A percentile compares a stretch with the other conserved stretches of the same genome.
Conservation (phyloP, 1,140 invertebrate species). For the Drosophila prosaltans region DNA sequence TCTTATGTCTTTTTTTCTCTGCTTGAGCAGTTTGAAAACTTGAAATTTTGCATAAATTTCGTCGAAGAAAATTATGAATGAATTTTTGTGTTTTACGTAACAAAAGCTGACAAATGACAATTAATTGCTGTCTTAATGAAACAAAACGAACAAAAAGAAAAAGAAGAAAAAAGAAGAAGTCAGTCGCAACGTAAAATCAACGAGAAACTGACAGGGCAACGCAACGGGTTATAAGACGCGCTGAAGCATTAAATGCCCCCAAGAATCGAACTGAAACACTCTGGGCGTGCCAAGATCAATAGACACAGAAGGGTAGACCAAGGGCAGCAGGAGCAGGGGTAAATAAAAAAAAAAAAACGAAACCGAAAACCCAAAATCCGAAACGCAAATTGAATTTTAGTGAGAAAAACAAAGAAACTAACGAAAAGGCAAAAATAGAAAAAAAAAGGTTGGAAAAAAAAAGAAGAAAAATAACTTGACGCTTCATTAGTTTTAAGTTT, state of each 20-base stretch:
- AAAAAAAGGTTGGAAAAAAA: slow-evolving; percentile 27
- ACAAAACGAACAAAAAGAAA: slow-evolving; percentile 39
- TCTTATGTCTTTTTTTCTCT: slow-evolving; percentile 15
- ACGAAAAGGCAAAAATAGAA: slow-evolving; percentile 54
- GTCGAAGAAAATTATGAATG: slow-evolving; percentile 29
- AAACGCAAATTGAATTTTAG: slow-evolving; percentile 72
- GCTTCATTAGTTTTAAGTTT: slow-evolving; percentile 67
- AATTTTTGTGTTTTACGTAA: slow-evolving; percentile 17
- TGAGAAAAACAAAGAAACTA: slow-evolving; percentile 63
- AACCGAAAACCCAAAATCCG: slow-evolving; percentile 36
- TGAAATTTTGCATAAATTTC: slow-evolving; percentile 28
- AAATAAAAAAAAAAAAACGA: slow-evolving; percentile 12
- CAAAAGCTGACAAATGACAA: slow-evolving; percentile 73
- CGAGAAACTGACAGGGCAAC: slow-evolving; percentile 36
- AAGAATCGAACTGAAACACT: slow-evolving; percentile 16
- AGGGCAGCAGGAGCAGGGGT: neutral
- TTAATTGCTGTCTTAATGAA: slow-evolving; percentile 75
- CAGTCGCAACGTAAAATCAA: slow-evolving; percentile 15
- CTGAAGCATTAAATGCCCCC: slow-evolving; percentile 21
- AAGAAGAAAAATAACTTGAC: slow-evolving; percentile 47
- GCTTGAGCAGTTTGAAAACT: slow-evolving; percentile 29
- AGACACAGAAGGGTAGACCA: slow-evolving; percentile 10
- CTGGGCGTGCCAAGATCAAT: slow-evolving; percentile 60
- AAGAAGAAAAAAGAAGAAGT: slow-evolving; percentile 13
- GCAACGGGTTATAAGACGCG: slow-evolving; percentile 18